Conservation (phyloP, 1,140 invertebrate genomes). For the Euwallacea similis region DNA sequence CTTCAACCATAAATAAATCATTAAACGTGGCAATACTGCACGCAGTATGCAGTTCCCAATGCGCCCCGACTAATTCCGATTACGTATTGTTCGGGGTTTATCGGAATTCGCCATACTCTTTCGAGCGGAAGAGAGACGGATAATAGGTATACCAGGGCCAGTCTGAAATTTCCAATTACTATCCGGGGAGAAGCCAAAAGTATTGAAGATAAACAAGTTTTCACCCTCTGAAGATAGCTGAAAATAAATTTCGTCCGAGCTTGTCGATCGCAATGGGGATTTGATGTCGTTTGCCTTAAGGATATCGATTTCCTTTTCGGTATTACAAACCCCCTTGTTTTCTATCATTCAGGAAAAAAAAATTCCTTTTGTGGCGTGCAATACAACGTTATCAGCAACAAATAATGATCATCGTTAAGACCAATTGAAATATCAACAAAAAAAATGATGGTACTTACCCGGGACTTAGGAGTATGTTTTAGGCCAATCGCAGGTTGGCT, state of each 20-base stretch:
- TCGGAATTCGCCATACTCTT: too few species aligned
- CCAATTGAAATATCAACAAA: background rate
- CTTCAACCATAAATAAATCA: background rate
- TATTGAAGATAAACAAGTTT: background rate
- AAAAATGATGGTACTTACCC: constrained; percentile 61
- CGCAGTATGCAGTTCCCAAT: too few species aligned
- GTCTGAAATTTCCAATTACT: too few species aligned
- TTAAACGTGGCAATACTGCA: background rate
- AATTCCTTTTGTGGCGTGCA: background rate
- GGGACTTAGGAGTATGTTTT: constrained; percentile 73
- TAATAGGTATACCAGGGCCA: too few species aligned
- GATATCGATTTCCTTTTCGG: background rate
- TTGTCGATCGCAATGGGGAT: background rate
- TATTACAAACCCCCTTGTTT: background rate
- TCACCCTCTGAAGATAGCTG: background rate
- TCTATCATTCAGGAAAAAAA: background rate
- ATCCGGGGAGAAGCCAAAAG: too few species aligned
- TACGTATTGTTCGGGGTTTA: too few species aligned
- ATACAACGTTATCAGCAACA: constrained; percentile 2
- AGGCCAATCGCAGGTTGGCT: constrained; percentile 76
- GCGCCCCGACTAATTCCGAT: too few species aligned
- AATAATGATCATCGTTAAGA: background rate
- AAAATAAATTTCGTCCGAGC: background rate
- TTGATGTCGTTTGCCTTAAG: background rate
- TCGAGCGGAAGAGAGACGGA: too few species aligned